phyloP scores from a whole-genome alignment of 2,797 vertebrate genomes.

The Pelobates cultripes region DNA sequence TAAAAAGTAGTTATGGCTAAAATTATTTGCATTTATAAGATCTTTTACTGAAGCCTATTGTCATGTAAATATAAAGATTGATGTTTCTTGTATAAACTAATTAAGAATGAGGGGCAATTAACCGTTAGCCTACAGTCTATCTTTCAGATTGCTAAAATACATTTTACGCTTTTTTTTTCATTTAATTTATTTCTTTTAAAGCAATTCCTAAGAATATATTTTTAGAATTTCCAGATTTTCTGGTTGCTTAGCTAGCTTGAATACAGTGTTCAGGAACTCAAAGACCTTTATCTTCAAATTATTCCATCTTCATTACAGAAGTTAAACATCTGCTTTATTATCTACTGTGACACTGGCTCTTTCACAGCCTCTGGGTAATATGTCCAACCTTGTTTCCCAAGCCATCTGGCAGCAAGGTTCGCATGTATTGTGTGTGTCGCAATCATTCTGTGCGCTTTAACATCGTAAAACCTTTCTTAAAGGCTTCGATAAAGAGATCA shows the following conservation, averaged over 20 bases:
- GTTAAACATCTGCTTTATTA: slow-evolving; percentile 70
- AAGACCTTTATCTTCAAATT: slow-evolving; percentile 64
- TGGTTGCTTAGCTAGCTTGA: not conserved
- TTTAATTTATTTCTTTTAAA: not conserved
- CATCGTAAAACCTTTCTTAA: slow-evolving; percentile 43
- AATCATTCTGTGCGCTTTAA: slow-evolving; percentile 58
- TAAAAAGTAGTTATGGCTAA: too few species aligned
- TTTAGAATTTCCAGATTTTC: not conserved
- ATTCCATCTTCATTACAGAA: slow-evolving; percentile 65
- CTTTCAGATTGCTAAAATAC: too few species aligned
- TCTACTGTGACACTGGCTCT: slow-evolving; percentile 67
- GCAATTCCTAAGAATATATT: not conserved
- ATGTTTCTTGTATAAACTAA: too few species aligned
- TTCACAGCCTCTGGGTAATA: slow-evolving; percentile 67
- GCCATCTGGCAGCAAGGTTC: slow-evolving; percentile 70
- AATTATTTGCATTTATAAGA: too few species aligned
- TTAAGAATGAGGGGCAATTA: too few species aligned
- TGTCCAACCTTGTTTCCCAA: slow-evolving; percentile 66
- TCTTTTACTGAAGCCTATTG: too few species aligned
- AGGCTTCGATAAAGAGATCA: slow-evolving; percentile 4
- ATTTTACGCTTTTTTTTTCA: too few species aligned
- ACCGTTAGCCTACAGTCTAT: too few species aligned
- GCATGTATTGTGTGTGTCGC: slow-evolving; percentile 60
- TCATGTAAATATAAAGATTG: too few species aligned
- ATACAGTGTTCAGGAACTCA: slow-evolving; percentile 48